Conservation (phyloP, 2,888 invertebrate genomes). For the Strigamia maritima region DNA sequence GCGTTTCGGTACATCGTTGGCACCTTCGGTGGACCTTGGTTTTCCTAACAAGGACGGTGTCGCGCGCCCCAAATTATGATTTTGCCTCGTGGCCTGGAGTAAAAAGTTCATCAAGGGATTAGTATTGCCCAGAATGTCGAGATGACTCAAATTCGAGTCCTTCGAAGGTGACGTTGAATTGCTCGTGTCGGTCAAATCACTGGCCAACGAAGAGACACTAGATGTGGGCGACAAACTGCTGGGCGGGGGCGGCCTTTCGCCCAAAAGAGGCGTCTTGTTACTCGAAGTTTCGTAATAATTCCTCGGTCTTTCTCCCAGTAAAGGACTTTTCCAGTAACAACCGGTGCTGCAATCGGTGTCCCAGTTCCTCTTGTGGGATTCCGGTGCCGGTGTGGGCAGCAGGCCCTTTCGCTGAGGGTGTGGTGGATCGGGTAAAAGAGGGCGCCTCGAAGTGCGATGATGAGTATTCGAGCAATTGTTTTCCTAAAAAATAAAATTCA, state of each 20-base stretch:
- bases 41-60: background rate
- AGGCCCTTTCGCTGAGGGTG: background rate
- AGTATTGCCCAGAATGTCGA: background rate
- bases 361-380: background rate
- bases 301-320: background rate
- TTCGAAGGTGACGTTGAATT: background rate
- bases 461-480: background rate
- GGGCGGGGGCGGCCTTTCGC: background rate
- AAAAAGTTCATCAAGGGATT: background rate
- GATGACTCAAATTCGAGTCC: background rate
- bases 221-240: constrained; percentile 18
- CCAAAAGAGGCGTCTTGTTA: background rate
- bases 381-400: background rate
- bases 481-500: background rate
- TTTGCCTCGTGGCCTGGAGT: background rate
- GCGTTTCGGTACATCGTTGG: background rate
- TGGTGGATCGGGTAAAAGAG: background rate
- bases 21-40: background rate
- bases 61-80: background rate
- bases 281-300: background rate
- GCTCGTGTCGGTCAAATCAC: background rate
- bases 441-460: background rate
- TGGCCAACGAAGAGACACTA: constrained; percentile 19
- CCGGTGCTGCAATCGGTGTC: background rate
- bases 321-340: background rate